Evolutionary conservation across 2,888 invertebrate genomes (phyloP).

Genomic region (Thumatha senex): DNA sequence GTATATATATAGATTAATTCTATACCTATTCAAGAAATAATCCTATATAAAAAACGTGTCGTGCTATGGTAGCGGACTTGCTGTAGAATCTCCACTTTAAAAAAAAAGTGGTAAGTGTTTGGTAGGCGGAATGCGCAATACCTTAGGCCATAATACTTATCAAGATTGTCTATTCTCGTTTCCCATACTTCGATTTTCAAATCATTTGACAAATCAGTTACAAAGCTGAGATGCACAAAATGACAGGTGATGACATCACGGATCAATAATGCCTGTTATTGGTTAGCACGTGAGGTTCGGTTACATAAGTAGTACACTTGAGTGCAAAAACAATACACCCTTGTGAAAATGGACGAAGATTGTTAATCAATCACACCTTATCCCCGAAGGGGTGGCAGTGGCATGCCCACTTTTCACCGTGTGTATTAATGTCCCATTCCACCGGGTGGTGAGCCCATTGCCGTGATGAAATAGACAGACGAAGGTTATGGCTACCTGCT

Average conservation of each 20-base stretch:
- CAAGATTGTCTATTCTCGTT: constrained; percentile 2
- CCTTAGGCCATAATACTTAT: neutral
- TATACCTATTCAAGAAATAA: too few relatives aligned
- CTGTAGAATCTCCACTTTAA: neutral
- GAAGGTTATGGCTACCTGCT: too few relatives aligned
- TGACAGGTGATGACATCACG: constrained; percentile 65
- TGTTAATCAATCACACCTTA: too few relatives aligned
- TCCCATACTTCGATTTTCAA: constrained; percentile 28
- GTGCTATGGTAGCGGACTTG: too few relatives aligned
- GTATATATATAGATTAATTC: too few relatives aligned
- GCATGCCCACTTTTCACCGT: too few relatives aligned
- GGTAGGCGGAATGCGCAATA: neutral
- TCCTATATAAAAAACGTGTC: too few relatives aligned
- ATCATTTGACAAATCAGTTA: constrained; percentile 52
- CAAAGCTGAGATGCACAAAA: constrained; percentile 36
- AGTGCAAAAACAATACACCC: constrained; percentile 24
- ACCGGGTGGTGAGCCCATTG: too few relatives aligned
- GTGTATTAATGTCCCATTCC: too few relatives aligned
- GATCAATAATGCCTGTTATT: constrained; percentile 56
- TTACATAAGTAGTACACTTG: constrained; percentile 41
- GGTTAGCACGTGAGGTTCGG: constrained; percentile 56
- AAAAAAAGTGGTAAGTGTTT: neutral
- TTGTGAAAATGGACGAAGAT: too few relatives aligned
- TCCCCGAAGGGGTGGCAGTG: too few relatives aligned
- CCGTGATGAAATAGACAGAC: too few relatives aligned